Evolutionary conservation across 2,113 vertebrate species (phyloP), one percentile per base, ranked within the genome.

Genomic region (Octodon degus): DNA sequence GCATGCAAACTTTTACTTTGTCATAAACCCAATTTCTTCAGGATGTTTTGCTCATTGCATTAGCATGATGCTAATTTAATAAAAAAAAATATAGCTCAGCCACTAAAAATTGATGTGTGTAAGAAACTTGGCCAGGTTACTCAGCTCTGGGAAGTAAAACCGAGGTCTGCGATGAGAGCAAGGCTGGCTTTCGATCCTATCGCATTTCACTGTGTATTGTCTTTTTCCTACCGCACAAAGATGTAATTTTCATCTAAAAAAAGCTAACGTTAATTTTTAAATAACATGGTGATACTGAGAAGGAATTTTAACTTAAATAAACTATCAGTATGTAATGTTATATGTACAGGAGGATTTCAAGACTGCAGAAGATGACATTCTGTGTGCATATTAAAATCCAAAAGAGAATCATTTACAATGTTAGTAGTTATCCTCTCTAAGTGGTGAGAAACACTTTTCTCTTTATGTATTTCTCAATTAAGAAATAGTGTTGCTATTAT

Each of bases 211-310:
- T 53, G 34, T 68, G 19, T n/a, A 47, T 70, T 70, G 53, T 72
- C 81, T 82, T 77, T 32, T 60, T 17, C 43, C n/a, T 8, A 85
- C 24, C 12, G 47, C 16, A 68, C 30, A 90, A 93, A 89, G 25
- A 25, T 91, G 1, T 58, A 37, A 65, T 93, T 96, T 96, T 94
- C 24, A 89, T 50, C 91, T 94, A 55, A 25, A 94, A 63, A 91
- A 93, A 81, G 11, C 30, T 70, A 76, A 81, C 76, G 68, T 74
- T 86, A 55, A 70, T 79, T 90, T 96, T 93, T 37, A 95, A 89
- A 86, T 83, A 96, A 72, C 40, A 79, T 40, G 13, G 91, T 37
- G 20, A 53, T 13, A 47, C 40, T 12, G 55, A 67, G 68, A 95
- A 93, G 12, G 32, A 34, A 85, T 89, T 91, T 79, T 74, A 86